Evolutionary conservation across 1,140 invertebrate genomes (phyloP).

Genomic region (Heliothis subflexa): DNA sequence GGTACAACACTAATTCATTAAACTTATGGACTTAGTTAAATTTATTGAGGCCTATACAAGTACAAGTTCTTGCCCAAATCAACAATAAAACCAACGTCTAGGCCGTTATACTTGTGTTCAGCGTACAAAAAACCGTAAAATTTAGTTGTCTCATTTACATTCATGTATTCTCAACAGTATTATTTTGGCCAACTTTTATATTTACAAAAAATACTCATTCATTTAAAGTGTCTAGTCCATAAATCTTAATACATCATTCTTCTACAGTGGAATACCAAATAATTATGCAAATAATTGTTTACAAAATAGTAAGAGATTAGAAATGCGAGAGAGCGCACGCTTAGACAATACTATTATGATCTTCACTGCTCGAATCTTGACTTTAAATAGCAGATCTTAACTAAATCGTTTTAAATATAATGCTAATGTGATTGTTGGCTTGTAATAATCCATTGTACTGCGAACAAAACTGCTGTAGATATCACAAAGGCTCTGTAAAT

Average conservation of each 20-base stretch:
- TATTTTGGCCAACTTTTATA: slow-evolving; percentile 6
- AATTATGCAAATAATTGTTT: slow-evolving; percentile 37
- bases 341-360: slow-evolving; percentile 17
- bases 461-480: no score
- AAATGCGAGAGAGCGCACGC: slow-evolving; percentile 3
- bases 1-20: no score
- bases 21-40: no score
- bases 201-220: neutral
- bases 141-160: neutral
- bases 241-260: slow-evolving; percentile 14
- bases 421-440: neutral
- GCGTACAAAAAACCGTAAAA: no score
- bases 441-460: neutral
- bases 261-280: slow-evolving; percentile 15
- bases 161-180: neutral
- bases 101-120: no score
- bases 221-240: neutral
- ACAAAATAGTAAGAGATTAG: slow-evolving; percentile 27
- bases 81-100: no score
- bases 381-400: neutral
- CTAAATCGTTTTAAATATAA: neutral
- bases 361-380: neutral
- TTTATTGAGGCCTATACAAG: no score
- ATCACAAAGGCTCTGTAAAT: no score
- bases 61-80: no score